Evolutionary conservation across 2,888 invertebrate genomes (phyloP).

Genomic region (Euproctis similis): DNA sequence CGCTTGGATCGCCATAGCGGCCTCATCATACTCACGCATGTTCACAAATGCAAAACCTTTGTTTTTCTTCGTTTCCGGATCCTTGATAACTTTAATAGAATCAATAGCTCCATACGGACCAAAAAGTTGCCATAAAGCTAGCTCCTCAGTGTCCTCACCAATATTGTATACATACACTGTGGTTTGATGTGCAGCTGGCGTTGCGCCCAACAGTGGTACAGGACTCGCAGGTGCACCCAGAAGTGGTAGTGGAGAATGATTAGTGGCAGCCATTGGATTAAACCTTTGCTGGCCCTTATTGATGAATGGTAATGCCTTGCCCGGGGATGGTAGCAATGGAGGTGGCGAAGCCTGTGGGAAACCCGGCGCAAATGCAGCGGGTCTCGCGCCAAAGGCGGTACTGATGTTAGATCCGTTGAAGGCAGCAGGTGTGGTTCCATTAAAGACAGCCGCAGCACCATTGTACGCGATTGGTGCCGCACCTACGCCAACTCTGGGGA

Average conservation of each 20-base stretch:
- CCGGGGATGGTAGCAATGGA: constrained; percentile 66
- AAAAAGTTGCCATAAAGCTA: constrained; percentile 71
- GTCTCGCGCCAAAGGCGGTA: constrained; percentile 57
- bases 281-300: constrained; percentile 71
- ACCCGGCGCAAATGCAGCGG: constrained; percentile 53
- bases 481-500: constrained; percentile 44
- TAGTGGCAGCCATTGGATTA: constrained; percentile 68
- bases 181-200: constrained; percentile 61
- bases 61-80: constrained; percentile 73
- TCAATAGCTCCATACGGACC: constrained; percentile 73
- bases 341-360: constrained; percentile 67
- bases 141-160: constrained; percentile 71
- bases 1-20: constrained; percentile 71
- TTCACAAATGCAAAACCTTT: constrained; percentile 73
- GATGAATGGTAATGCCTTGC: constrained; percentile 70
- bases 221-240: constrained; percentile 65
- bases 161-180: constrained; percentile 74
- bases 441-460: constrained; percentile 58
- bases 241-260: constrained; percentile 62
- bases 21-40: constrained; percentile 74
- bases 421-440: constrained; percentile 48
- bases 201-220: constrained; percentile 55
- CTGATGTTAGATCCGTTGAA: constrained; percentile 59
- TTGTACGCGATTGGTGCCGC: constrained; percentile 55
- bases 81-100: constrained; percentile 73